Evolutionary conservation across 2,888 invertebrate genomes (phyloP), one percentile per base, ranked within the genome.

Genomic region (Neocrepidodera transversa): DNA sequence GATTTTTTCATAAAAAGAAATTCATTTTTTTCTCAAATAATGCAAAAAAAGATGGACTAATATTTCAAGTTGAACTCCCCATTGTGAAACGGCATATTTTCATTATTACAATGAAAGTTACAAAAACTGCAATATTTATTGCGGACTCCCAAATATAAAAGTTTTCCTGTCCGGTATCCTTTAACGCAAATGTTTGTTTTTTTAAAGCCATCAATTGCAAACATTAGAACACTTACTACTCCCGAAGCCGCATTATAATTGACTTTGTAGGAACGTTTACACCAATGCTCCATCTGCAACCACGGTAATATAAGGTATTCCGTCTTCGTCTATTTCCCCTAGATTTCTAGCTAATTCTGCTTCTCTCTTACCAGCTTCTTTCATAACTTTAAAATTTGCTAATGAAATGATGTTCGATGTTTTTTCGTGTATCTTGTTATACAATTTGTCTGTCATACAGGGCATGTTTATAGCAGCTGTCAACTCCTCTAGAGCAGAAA

Each of bases 391-490:
- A 11, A 11, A 42, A n/a, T 10, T n/a, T 18, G 42, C n/a, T 4
- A 8, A 14, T n/a, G 13, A 40, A 23, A 48, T 52, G 10, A 32
- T 17, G n/a, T 52, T 35, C 7, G 47, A 38, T 7, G 47, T 23
- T 32, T 38, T 40, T 5, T 23, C 16, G 7, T 47, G 23, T 7
- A 23, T 7, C 23, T 23, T 23, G 23, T 23, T 5, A 23, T 23
- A 23, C 7, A 23, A 23, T n/a, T 38, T 23, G 1, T 40, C 26
- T 1, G 61, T 43, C 32, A 61, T 45, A 11, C 28, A 13, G 2
- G 53, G 52, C 47, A 30, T 40, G 45, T 59, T 20, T 51, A 20
- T 16, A 43, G 20, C n/a, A 40, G 23, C 2, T n/a, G 17, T n/a
- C 14, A 56, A 11, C 43, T 55, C 45, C 10, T 40, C 10, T 14